These are phyloP conservation scores for Thera obeliscata DNA, from an alignment of 2,888 invertebrate genomes.

Conservation along the genomic window DNA sequence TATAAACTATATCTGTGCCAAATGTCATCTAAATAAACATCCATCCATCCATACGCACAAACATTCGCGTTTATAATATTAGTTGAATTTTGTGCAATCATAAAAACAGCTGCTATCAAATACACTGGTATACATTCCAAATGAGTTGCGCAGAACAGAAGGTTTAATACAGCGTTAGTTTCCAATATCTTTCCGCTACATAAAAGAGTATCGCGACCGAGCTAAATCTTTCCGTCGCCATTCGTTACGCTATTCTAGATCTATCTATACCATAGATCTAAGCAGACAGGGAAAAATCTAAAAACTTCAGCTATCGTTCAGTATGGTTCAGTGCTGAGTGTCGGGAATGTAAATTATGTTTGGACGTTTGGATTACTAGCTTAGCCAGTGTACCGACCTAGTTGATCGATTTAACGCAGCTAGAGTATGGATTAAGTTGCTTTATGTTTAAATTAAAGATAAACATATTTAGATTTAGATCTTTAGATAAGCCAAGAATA, in stretches of 20 bases:
- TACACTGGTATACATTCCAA: constrained; percentile 36
- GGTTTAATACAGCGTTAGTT: constrained; percentile 53
- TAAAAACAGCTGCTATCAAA: constrained; percentile 28
- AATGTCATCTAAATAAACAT: no score
- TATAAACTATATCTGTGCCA: no score
- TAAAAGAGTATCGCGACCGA: constrained; percentile 53
- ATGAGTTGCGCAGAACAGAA: constrained; percentile 44
- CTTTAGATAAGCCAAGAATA: no score
- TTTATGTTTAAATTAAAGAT: background rate
- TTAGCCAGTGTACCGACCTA: constrained; percentile 12
- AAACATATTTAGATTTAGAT: no score
- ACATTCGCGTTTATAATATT: no score
- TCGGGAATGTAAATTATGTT: constrained; percentile 31
- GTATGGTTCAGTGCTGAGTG: constrained; percentile 17
- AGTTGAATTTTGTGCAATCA: background rate
- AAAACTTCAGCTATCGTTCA: constrained; percentile 38
- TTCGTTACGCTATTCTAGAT: constrained; percentile 50
- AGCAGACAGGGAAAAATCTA: constrained; percentile 43
- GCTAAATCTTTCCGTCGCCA: constrained; percentile 54
- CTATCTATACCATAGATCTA: constrained; percentile 13
- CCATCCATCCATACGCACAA: no score
- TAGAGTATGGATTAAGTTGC: background rate
- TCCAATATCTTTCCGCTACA: constrained; percentile 62
- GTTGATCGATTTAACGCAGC: background rate
- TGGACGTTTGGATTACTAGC: constrained; percentile 4